phyloP scores from a whole-genome alignment of 2,888 invertebrate species.

The Lordiphosa andalusiaca region DNA sequence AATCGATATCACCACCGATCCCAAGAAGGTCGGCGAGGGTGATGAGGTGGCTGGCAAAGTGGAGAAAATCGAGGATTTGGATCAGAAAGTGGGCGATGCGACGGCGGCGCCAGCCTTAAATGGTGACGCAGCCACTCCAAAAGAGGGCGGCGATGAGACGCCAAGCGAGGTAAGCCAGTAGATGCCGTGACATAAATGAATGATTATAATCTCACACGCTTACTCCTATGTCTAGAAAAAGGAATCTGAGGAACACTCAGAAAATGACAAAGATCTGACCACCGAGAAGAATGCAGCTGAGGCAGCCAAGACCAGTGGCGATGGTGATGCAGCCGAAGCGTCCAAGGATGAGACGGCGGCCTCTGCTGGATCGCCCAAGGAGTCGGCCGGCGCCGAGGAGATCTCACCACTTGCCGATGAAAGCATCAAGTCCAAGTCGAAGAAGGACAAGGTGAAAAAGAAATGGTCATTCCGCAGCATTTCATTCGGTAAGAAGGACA shows the following conservation, averaged over 20 bases:
- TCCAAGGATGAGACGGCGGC: constrained; percentile 51
- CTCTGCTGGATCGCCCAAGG: constrained; percentile 56
- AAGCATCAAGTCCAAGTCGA: constrained; percentile 83
- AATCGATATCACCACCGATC: constrained; percentile 89
- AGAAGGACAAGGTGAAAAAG: constrained; percentile 89
- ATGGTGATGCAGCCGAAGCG: constrained; percentile 59
- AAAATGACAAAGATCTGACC: constrained; percentile 86
- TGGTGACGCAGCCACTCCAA: constrained; percentile 82
- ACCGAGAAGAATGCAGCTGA: constrained; percentile 83
- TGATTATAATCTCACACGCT: too few species aligned
- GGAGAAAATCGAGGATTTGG: constrained; percentile 88
- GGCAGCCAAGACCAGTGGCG: constrained; percentile 41
- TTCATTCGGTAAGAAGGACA: constrained; percentile 93
- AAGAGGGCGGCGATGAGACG: constrained; percentile 82
- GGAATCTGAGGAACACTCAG: constrained; percentile 81
- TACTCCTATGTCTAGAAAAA: constrained; percentile 81
- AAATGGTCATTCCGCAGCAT: constrained; percentile 94
- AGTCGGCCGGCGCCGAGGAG: constrained; percentile 67
- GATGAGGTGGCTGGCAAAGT: constrained; percentile 86
- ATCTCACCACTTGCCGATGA: constrained; percentile 76
- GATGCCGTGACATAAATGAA: not conserved
- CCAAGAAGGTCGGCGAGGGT: constrained; percentile 81
- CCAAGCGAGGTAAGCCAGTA: constrained; percentile 43
- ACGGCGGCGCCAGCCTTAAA: constrained; percentile 81
- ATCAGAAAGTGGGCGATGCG: constrained; percentile 83